Base-by-base conservation (phyloP, 1,140 invertebrate genomes). In the Cydia splendana region DNA sequence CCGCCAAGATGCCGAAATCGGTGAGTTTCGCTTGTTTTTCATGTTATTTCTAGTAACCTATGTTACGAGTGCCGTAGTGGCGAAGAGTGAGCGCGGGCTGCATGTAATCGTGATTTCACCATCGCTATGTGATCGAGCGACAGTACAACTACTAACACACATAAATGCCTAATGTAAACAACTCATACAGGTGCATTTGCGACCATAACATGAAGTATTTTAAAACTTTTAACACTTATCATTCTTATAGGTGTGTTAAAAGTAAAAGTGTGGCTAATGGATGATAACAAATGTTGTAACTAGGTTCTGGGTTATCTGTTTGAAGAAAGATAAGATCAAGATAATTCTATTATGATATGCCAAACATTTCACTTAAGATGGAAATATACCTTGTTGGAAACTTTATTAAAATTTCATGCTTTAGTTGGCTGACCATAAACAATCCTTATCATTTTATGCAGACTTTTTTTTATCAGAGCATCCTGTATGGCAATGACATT, bases 1-100 rank as follows among this genome's bases (percentile, higher is more conserved):
- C 84, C 87, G 87, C 86, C 88, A 92, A 91, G 75, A 93, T 93
- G 91, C 91, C 91, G 86, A 93, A 93, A 93, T 93, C 91, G 84
- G 91, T 93, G 83, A 92, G 91, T 93, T 80, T 76, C 62, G 34
- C 24, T 13, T 48, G 67, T 76, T 53, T 34, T 75, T 51, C 30
- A 9, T 53, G 18, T 77, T 75, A 76, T 78, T 79, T 80, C 75
- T 34, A 78, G 67, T 71, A 71, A 9, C 34, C 82, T 80, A 82
- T 82, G 82, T 85, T 45, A 20, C 69, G 74, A 74, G 74, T 18
- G 30, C 28, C 74, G 45, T 75, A 34, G 77, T 71, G 28, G 38
- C 45, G 65, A 20, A 65, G 15, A 62, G 18, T 62, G 57, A 62
- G 65, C 77, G 73, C 62, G 57, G 79, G 76, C 77, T 77, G 77